Base-by-base conservation (phyloP, 2,888 invertebrate species). In the Agonopterix heracliana region DNA sequence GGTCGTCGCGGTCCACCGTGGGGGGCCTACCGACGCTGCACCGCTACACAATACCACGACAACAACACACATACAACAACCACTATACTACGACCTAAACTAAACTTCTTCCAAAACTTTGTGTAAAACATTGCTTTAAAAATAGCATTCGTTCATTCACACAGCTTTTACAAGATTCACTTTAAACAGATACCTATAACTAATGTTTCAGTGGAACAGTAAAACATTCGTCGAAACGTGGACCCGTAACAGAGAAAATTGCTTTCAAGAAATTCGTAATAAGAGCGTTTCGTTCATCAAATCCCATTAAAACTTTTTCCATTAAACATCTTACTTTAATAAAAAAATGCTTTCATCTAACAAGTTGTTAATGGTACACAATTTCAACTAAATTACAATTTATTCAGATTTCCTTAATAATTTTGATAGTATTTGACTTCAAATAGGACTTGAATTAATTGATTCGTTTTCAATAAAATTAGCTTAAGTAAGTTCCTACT, bases 281-380 rank as follows among this genome's bases (percentile, higher is more conserved):
- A 71, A 69, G 65, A 72, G 66, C 74, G 75, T 78, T 80, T 66
- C 41, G 41, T 13, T 41, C 75, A 78, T 83, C 78, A 78, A 81
- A 84, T 78, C 72, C 75, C 68, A 84, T 85, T 85, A 81, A 82
- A 86, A 86, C 78, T 86, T 85, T 83, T 82, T 80, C 81, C 81
- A 85, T 86, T 83, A 80, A 81, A 81, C 74, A 78, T 77, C 74
- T 67, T 71, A 71, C 74, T 76, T 75, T 71, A 70, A 68, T 75
- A 79, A 80, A 79, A 80, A 80, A 81, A 75, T 68, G 64, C 70
- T 74, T 76, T 76, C 64, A 74, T 75, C 70, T 65, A 71, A 68
- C 69, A 70, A 74, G 70, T 74, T 74, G 69, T 71, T 76, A 69
- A 77, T 71, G 66, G 64, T 66, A 61, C 66, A 68, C 68, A 66